Base-by-base conservation (phyloP, 2,113 vertebrate species). In the Thomomys bottae region DNA sequence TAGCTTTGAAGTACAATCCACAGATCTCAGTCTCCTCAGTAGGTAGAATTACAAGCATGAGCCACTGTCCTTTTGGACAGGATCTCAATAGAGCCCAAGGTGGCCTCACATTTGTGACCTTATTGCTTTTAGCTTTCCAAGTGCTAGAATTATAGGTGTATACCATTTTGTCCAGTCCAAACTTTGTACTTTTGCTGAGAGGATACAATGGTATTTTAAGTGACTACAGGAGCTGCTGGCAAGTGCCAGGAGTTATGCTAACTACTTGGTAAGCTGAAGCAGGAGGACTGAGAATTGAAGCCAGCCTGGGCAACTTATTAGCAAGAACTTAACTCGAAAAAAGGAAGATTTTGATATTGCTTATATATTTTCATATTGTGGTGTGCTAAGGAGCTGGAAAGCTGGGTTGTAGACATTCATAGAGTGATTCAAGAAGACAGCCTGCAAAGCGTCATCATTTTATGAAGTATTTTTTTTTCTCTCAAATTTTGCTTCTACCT, bases 161-260 rank as follows among this genome's bases (percentile, higher is more conserved):
- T 28, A 28, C 26, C 9, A 11, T 28, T 64, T 11, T 64, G 61
- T 26, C 61, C 23, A 26, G 61, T 23, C 23, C 61, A 24, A 15
- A 21, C 57, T 21, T 32, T 73, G 61, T 70, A 66, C 18, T 15
- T 54, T 54, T 54, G 17, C 49, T 54, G 49, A 54, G 49, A 88
- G 72, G 71, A 70, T 87, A 87, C 81, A 49, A 89, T 70, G 59
- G 34, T 92, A 63, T 64, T 87, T 77, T 77, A 87, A 94, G 66
- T 87, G 28, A 61, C 36, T 15, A 21, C 49, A 59, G 18, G 34
- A 15, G 45, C 34, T 15, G 20, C 49, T 6, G 59, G 68, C 38
- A 20, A 26, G 24, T 42, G 54, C 36, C 54, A 61, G 10, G 34
- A 61, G 10, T 54, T 21, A 26, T 73, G 20, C 57, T 4, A 32